These are phyloP conservation scores for Arion vulgaris DNA, from an alignment of 1,140 invertebrate genomes.

Conservation along the genomic window DNA sequence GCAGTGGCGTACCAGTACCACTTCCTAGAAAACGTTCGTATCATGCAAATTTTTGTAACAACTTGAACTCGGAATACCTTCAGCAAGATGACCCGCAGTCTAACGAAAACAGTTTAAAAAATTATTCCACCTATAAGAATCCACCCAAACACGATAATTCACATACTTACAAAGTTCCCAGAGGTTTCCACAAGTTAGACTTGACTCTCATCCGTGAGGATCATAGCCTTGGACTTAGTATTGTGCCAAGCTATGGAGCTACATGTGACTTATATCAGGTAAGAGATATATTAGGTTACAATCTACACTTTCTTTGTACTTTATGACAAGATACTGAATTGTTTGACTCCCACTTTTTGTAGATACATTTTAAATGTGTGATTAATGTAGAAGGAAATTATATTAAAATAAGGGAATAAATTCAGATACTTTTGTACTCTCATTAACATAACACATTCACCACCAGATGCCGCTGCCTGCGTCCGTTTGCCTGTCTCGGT, in stretches of 20 bases:
- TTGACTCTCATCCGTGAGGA: constrained; percentile 53
- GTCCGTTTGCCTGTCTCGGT: too few species aligned
- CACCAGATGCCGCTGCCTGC: too few species aligned
- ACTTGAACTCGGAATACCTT: background rate
- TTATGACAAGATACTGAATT: too few species aligned
- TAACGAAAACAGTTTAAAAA: background rate
- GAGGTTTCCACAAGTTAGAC: constrained; percentile 51
- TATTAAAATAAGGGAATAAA: too few species aligned
- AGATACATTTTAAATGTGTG: too few species aligned
- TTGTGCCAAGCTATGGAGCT: constrained; percentile 68
- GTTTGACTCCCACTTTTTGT: too few species aligned
- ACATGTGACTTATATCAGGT: constrained; percentile 68
- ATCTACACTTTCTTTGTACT: background rate
- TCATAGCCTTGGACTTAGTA: constrained; percentile 64
- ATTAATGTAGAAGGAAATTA: too few species aligned
- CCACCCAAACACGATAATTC: background rate
- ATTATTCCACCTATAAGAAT: background rate
- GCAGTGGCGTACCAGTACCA: background rate
- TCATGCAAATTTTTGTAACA: background rate
- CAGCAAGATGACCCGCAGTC: background rate
- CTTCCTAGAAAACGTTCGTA: background rate
- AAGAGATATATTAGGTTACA: constrained; percentile 11
- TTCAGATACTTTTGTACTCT: too few species aligned
- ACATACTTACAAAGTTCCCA: background rate
- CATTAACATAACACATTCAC: too few species aligned